Base-by-base conservation (phyloP, 1,140 invertebrate genomes). In the Apis laboriosa region DNA sequence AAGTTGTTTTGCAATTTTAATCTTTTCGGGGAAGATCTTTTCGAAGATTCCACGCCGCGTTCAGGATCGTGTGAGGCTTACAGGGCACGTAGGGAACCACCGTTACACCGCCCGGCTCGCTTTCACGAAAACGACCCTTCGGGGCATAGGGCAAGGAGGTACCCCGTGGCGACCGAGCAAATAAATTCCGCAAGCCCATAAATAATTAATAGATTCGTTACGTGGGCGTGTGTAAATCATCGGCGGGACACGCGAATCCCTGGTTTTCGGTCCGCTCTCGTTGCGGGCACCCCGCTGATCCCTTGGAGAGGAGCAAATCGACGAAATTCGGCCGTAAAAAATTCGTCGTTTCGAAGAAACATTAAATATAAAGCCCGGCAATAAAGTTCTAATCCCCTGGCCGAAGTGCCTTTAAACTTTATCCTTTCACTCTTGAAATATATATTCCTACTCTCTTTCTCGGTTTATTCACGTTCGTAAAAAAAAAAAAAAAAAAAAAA, bases 151-250 rank as follows among this genome's bases (percentile, higher is more conserved):
- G 71, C 88, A 84, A 43, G 34, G 53, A 43, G 82, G 71, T 78
- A 78, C 76, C 89, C 91, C 77, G 89, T 68, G 73, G 90, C 63
- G 88, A 80, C 74, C 80, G 17, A 7, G 84, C 86, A 90, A 90
- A 90, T 92, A 91, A 89, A 90, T 91, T 91, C 90, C 75, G 86
- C 91, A 89, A 88, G 70, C 89, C 90, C 86, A 92, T 92, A 92
- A 92, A 92, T 92, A 92, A 92, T 92, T 91, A 92, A 92, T 92
- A 90, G 91, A 92, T 89, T 92, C 91, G 90, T 91, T 92, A 91
- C 88, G 89, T 91, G 90, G 86, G 84, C 90, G 80, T 63, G 90
- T 85, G 90, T 92, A 92, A 92, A 92, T 92, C 90, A 90, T 90
- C 79, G 77, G 84, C 85, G 74, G 34, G 88, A 88, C 89, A 86